Evolutionary conservation across 2,113 vertebrate genomes (phyloP).

Genomic region (Haemorhous mexicanus): DNA sequence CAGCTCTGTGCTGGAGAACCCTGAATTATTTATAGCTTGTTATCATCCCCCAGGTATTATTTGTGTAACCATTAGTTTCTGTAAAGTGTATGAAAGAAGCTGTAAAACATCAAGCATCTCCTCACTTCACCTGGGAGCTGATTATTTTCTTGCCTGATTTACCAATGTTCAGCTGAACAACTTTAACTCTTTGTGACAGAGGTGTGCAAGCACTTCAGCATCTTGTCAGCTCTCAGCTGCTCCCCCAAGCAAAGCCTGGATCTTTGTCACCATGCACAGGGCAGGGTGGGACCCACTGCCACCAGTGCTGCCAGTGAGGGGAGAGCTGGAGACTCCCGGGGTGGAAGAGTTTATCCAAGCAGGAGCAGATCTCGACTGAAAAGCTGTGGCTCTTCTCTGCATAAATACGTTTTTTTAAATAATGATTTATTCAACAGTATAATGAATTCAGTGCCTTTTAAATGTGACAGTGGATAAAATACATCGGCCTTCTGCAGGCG

Average conservation of each 20-base stretch:
- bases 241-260: not conserved
- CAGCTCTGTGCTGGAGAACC: not conserved
- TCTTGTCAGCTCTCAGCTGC: not conserved
- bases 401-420: not conserved
- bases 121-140: constrained; percentile 7
- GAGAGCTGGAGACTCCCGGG: fast-evolving
- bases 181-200: not conserved
- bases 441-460: constrained; percentile 54
- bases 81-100: constrained; percentile 33
- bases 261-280: fast-evolving
- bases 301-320: not conserved
- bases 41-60: constrained; percentile 47
- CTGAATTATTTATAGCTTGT: constrained; percentile 41
- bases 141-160: constrained; percentile 27
- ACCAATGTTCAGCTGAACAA: not conserved
- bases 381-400: not conserved
- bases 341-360: not conserved
- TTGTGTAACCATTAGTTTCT: constrained; percentile 53
- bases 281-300: too few species aligned
- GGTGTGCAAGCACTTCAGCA: fast-evolving
- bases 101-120: constrained; percentile 31
- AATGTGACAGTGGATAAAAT: constrained; percentile 52
- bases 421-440: not conserved
- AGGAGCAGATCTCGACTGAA: not conserved
- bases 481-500: not conserved